Conservation (phyloP, 2,888 invertebrate species). For the Tenthredo distinguenda region DNA sequence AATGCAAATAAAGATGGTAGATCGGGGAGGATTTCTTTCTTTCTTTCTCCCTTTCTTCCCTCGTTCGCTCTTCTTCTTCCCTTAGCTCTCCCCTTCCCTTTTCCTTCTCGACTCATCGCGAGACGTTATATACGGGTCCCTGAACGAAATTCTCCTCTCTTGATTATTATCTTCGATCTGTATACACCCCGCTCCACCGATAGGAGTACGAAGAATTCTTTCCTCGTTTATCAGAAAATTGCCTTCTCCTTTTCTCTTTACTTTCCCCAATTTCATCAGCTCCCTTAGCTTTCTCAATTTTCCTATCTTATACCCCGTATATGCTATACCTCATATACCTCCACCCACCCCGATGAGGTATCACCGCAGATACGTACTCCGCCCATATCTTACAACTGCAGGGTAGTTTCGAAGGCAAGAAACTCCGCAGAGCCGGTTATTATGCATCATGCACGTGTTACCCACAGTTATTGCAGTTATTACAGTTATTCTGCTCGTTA, state of each 20-base stretch:
- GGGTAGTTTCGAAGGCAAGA: not conserved
- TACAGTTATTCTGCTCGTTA: constrained; percentile 3
- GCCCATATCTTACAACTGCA: not conserved
- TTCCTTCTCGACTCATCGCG: constrained; percentile 12
- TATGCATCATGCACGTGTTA: not conserved
- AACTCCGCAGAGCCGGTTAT: not conserved
- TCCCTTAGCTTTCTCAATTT: not conserved
- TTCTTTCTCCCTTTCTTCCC: not conserved
- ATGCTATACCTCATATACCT: not conserved
- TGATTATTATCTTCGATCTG: constrained; percentile 31
- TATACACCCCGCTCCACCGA: not conserved
- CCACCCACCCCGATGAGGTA: not conserved
- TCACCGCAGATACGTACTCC: not conserved
- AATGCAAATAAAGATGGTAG: not conserved
- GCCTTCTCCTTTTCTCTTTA: constrained; percentile 22
- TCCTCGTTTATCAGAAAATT: constrained; percentile 34
- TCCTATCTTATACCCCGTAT: not conserved
- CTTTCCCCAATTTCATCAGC: constrained; percentile 11
- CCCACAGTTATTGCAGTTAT: not conserved
- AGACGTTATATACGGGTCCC: not conserved
- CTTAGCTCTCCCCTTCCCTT: too few relatives aligned
- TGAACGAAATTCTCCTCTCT: constrained; percentile 20
- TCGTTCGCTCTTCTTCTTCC: not conserved
- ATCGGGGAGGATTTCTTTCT: not conserved
- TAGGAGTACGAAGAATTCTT: not conserved